These are phyloP conservation scores for Leptinotarsa defecta DNA, from an alignment of 1,140 invertebrate genomes.

Conservation along the genomic window DNA sequence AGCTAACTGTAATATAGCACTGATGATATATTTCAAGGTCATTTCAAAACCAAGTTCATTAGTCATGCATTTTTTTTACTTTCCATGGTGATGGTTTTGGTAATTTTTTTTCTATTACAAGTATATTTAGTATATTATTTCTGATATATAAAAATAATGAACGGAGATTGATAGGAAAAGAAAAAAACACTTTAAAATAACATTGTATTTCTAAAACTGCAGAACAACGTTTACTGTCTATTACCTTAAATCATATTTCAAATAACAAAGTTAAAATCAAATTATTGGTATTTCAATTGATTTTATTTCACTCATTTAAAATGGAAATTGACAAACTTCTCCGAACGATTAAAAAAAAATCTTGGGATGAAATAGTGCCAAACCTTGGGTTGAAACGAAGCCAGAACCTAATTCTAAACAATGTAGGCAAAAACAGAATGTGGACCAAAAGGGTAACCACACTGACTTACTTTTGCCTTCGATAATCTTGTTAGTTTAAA, in stretches of 20 bases:
- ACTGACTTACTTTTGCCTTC: neutral
- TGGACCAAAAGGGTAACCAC: neutral
- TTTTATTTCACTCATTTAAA: conserved; percentile 15
- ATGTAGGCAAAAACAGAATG: neutral
- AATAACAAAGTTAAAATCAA: conserved; percentile 23
- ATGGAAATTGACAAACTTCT: conserved; percentile 12
- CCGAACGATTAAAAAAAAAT: neutral
- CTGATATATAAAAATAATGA: too few relatives aligned
- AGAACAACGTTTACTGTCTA: conserved; percentile 44
- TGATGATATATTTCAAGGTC: too few relatives aligned
- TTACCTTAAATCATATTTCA: conserved; percentile 33
- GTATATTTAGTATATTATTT: too few relatives aligned
- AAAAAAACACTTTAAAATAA: conserved; percentile 39
- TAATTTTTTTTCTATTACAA: too few relatives aligned
- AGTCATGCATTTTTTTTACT: too few relatives aligned
- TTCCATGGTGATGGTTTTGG: too few relatives aligned
- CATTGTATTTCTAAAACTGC: conserved; percentile 48
- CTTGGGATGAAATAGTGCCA: neutral
- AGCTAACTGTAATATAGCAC: too few relatives aligned
- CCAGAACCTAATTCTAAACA: neutral
- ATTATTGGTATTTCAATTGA: neutral
- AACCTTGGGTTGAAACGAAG: neutral
- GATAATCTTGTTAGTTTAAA: neutral
- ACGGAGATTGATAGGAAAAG: neutral
- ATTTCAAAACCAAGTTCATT: too few relatives aligned